Evolutionary conservation across 1,140 invertebrate genomes (phyloP).

Genomic region (Zaprionus ornatus): DNA sequence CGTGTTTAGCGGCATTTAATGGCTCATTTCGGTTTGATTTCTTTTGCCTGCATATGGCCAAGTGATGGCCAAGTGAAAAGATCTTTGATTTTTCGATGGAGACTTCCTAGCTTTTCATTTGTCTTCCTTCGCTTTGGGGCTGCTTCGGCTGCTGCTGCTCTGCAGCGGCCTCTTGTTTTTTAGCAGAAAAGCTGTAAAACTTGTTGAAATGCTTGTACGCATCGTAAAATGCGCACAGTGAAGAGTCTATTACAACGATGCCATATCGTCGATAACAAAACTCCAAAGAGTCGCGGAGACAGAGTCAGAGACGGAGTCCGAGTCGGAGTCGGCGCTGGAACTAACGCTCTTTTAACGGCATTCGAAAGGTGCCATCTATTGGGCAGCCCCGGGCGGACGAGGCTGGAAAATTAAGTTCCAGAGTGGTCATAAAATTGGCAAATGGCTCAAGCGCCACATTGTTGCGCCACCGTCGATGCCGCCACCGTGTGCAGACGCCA

Average conservation of each 20-base stretch:
- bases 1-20: slow-evolving; percentile 83
- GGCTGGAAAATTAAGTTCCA: slow-evolving; percentile 59
- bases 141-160: not conserved
- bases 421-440: slow-evolving; percentile 69
- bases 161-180: slow-evolving; percentile 27
- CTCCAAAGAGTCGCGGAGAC: not conserved
- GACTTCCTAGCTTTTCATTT: slow-evolving; percentile 49
- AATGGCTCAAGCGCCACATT: slow-evolving; percentile 59
- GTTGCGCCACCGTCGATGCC: slow-evolving; percentile 42
- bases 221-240: slow-evolving; percentile 75
- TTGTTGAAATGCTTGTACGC: slow-evolving; percentile 82
- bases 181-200: slow-evolving; percentile 83
- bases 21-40: slow-evolving; percentile 83
- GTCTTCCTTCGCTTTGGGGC: not conserved
- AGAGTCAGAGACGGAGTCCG: not conserved
- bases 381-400: slow-evolving; percentile 28
- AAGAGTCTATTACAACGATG: slow-evolving; percentile 79
- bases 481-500: not conserved
- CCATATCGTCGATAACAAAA: slow-evolving; percentile 70
- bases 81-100: slow-evolving; percentile 24
- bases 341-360: slow-evolving; percentile 54
- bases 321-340: not conserved
- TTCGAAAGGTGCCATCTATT: slow-evolving; percentile 60
- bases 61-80: slow-evolving; percentile 14
- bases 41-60: slow-evolving; percentile 55